Evolutionary conservation across 2,113 vertebrate genomes (phyloP).

Genomic region (Pipa parva): DNA sequence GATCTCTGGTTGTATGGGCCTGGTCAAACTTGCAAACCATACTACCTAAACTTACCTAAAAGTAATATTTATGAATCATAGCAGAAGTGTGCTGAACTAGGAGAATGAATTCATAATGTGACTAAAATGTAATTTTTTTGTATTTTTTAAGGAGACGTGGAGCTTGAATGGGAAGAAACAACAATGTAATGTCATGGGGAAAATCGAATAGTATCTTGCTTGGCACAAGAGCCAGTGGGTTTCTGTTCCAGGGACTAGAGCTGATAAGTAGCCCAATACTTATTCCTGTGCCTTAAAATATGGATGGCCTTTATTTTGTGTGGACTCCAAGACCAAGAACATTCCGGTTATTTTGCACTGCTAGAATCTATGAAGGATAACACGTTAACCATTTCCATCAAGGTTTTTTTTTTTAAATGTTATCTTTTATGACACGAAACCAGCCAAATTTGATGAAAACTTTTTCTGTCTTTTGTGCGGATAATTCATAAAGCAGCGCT

Average conservation of each 20-base stretch:
- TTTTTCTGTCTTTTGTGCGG: constrained; percentile 42
- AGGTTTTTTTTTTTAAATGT: constrained; percentile 11
- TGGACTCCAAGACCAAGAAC: constrained; percentile 10
- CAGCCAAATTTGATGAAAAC: constrained; percentile 65
- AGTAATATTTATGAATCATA: too few species aligned
- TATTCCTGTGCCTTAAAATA: constrained; percentile 56
- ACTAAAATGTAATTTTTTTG: constrained; percentile 46
- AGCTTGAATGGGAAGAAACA: constrained; percentile 97
- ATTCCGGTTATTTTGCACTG: constrained; percentile 29
- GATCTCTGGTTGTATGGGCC: too few species aligned
- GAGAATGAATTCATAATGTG: too few species aligned
- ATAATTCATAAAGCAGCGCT: constrained; percentile 51
- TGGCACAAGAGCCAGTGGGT: constrained; percentile 62
- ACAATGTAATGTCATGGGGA: constrained; percentile 76
- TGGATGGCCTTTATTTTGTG: constrained; percentile 4
- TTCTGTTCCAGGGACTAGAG: constrained; percentile 51
- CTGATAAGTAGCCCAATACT: constrained; percentile 31
- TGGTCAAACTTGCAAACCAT: too few species aligned
- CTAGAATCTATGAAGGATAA: background rate
- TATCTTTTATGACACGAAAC: constrained; percentile 43
- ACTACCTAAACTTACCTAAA: too few species aligned
- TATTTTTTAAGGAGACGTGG: constrained; percentile 83
- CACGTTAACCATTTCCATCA: background rate
- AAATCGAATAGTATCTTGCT: constrained; percentile 54
- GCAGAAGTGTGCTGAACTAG: too few species aligned